These are phyloP conservation scores for Corythornis madagascariensis DNA, from an alignment of 2,113 vertebrate species.

Conservation along the genomic window DNA sequence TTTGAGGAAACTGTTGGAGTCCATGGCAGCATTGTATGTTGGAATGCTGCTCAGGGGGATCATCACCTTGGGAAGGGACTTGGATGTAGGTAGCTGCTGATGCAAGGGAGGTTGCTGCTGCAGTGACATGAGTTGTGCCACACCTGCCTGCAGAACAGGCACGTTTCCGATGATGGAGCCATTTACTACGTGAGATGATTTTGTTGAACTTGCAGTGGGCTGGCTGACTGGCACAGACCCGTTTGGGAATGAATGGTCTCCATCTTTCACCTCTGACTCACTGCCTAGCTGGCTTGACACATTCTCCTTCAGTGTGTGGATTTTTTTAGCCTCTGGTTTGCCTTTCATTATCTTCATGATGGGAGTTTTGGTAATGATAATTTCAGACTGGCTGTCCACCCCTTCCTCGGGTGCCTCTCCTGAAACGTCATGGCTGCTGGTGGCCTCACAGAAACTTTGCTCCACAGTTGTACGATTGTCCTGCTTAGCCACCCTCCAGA, in stretches of 20 bases:
- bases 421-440: slow-evolving; percentile 12
- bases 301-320: slow-evolving; percentile 83
- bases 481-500: slow-evolving; percentile 84
- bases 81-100: slow-evolving; percentile 81
- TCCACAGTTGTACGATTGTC: slow-evolving; percentile 84
- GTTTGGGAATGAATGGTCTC: slow-evolving; percentile 80
- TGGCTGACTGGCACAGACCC: slow-evolving; percentile 76
- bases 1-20: slow-evolving; percentile 94
- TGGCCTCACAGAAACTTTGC: slow-evolving; percentile 77
- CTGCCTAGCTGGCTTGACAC: slow-evolving; percentile 57
- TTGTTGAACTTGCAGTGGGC: slow-evolving; percentile 70
- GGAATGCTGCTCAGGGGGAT: slow-evolving; percentile 98
- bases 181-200: slow-evolving; percentile 82
- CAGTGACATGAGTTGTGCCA: slow-evolving; percentile 91
- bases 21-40: slow-evolving; percentile 95
- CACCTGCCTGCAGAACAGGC: slow-evolving; percentile 87
- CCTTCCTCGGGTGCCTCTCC: slow-evolving; percentile 67
- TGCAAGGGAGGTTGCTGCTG: slow-evolving; percentile 82
- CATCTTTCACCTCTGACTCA: slow-evolving; percentile 73
- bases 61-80: slow-evolving; percentile 97
- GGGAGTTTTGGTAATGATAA: slow-evolving; percentile 95
- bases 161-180: slow-evolving; percentile 86
- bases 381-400: slow-evolving; percentile 79
- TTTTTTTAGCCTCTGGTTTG: slow-evolving; percentile 91
- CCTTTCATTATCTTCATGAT: slow-evolving; percentile 98